A percentile compares a stretch with the other conserved stretches of the same genome.
phyloP scores from a whole-genome alignment of 2,888 invertebrate species.

The Scaptomyza polygonia region DNA sequence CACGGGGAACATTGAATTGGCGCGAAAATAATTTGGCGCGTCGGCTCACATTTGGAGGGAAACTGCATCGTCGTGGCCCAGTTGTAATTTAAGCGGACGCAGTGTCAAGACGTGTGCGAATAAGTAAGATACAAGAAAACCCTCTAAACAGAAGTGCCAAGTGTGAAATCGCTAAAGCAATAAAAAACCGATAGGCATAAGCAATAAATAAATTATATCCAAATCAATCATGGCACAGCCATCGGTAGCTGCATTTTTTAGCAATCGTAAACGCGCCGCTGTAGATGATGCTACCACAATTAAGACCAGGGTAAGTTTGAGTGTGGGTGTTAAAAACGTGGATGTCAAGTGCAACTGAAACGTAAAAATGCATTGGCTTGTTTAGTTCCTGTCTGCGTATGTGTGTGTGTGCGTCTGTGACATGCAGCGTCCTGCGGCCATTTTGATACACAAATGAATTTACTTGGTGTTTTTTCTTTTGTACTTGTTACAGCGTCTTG shows the following conservation, averaged over 20 bases:
- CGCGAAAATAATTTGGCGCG: conserved; percentile 79
- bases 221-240: conserved; percentile 89
- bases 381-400: not conserved
- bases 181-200: conserved; percentile 36
- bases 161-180: conserved; percentile 48
- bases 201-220: conserved; percentile 14
- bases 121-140: conserved; percentile 23
- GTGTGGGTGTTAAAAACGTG: conserved; percentile 33
- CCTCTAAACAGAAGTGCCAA: conserved; percentile 53
- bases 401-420: conserved; percentile 17
- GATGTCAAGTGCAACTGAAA: conserved; percentile 2
- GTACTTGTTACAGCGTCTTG: conserved; percentile 52
- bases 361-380: conserved; percentile 6
- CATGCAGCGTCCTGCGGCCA: conserved; percentile 48
- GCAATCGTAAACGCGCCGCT: conserved; percentile 90
- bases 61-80: conserved; percentile 74
- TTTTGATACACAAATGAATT: conserved; percentile 30
- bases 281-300: conserved; percentile 87
- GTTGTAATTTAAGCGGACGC: conserved; percentile 79
- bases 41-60: conserved; percentile 81
- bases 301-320: conserved; percentile 85
- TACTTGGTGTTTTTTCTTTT: not conserved
- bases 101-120: conserved; percentile 70
- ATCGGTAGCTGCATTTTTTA: conserved; percentile 90
- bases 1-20: conserved; percentile 49